phyloP scores from a whole-genome alignment of 2,797 vertebrate species.

The Anguilla anguilla region DNA sequence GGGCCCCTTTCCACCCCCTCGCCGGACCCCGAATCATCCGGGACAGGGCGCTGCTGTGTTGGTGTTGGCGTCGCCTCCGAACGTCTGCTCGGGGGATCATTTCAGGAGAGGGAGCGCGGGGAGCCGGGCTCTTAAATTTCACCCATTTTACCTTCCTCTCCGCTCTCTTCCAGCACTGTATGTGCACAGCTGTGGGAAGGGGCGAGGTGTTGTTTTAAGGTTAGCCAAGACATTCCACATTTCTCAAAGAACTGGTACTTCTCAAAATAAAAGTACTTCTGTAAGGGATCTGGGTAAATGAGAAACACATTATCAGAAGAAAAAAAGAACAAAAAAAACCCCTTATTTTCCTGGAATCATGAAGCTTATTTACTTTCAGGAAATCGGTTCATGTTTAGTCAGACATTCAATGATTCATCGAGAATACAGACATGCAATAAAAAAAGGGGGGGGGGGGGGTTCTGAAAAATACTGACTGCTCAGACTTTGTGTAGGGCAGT shows the following conservation, averaged over 20 bases:
- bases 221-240: conserved; percentile 54
- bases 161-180: conserved; percentile 59
- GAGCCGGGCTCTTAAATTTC: conserved; percentile 58
- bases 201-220: conserved; percentile 40
- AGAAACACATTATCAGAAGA: conserved; percentile 19
- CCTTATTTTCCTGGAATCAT: neutral
- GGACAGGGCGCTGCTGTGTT: conserved; percentile 56
- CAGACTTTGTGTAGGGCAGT: neutral
- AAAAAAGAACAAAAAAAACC: neutral
- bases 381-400: conserved; percentile 23
- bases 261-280: conserved; percentile 41
- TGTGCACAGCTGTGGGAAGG: conserved; percentile 66
- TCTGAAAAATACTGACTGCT: neutral
- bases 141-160: conserved; percentile 55
- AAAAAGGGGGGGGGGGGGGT: neutral
- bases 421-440: neutral
- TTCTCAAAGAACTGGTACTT: conserved; percentile 50
- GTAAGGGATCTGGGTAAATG: conserved; percentile 22
- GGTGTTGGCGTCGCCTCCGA: conserved; percentile 55
- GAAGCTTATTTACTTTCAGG: conserved; percentile 30
- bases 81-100: conserved; percentile 50
- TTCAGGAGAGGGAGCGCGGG: conserved; percentile 54
- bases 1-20: conserved; percentile 1
- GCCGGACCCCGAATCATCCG: conserved; percentile 5
- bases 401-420: conserved; percentile 2